Evolutionary conservation across 2,888 invertebrate species (phyloP), one percentile per base, ranked within the genome.

Genomic region (Ganaspis brasiliensis): DNA sequence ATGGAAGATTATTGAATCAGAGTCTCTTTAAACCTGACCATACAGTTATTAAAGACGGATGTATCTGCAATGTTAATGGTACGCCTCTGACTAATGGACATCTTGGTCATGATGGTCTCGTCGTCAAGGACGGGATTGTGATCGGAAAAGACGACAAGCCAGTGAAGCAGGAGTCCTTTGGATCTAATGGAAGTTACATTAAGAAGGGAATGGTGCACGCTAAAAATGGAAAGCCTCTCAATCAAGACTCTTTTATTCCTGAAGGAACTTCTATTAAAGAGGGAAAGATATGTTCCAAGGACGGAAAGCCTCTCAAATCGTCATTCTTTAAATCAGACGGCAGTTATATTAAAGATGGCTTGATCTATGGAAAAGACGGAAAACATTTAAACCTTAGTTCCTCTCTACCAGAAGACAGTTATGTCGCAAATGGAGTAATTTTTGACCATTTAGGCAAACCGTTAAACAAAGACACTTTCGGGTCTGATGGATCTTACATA

Each of bases 271-370:
- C 86, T 8, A 90, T 91, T 2, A 89, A 86, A 73, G 89, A 91
- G 0, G 91, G 91, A 8, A 87, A 87, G 19, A 78, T 91, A 3
- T 82, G 84, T 40, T 86, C 83, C 19, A 89, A 86, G 72, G 91
- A 91, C n/a, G 87, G 88, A 0, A 91, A 91, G 74, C 85, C 84
- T 0, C 75, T 91, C 52, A 91, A 91, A 73, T 84, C 84, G 0
- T 81, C 87, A 0, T 89, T 89, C 82, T 91, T 90, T 81, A 90
- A 85, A 70, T 86, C 88, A 1, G 91, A 91, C n/a, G 91, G 91
- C 3, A 90, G 90, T 77, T 90, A 85, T 57, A 79, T 91, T 1
- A 90, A 87, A 75, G 91, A 91, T 19, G 91, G 91, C 12, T 79
- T 86, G 0, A 78, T 91, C 24, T 88, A 89, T 55, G 91, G 91